Base-by-base conservation (phyloP, 2,113 vertebrate species). In the Apus apus region DNA sequence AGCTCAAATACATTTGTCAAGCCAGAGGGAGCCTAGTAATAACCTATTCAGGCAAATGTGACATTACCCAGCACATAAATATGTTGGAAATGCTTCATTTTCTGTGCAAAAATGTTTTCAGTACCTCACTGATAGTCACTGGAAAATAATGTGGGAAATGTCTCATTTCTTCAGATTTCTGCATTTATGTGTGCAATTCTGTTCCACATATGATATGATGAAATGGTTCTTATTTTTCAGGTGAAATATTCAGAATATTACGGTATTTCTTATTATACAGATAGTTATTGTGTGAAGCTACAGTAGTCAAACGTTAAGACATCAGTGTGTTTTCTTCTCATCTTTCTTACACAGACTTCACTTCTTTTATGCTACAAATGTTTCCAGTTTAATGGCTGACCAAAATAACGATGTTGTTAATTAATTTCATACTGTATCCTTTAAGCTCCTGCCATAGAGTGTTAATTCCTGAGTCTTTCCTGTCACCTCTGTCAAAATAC, bases 1-100 rank as follows among this genome's bases (percentile, higher is more conserved):
- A 97, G 75, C 68, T 94, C 54, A 90, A 81, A 87, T 82, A 84
- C 8, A 1, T 85, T 93, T 86, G 36, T 96, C 73, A 95, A 90
- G 82, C 65, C 7, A 2, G 60, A 85, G 50, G 34, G 70, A 80
- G 57, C 22, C 34, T 89, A 66, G 71, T 89, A 94, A 93, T 87
- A 80, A 95, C 36, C 77, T 87, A 38, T 89, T 76, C 34, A 60
- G 78, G 56, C 34, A 78, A 90, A 95, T 40, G 65, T 85, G 77
- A 74, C 38, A 67, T 74, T 72, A 64, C 38, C 9, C 19, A 11
- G 50, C n/a, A 74, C 13, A 72, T 70, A 82, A 57, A 45, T 66
- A 74, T 61, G 38, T 30, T 90, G 60, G 58, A 86, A 50, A 19
- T 64, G 5, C n/a, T 90, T 92, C 5, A 22, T n/a, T 27, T 79